A percentile compares a stretch with the other conserved stretches of the same genome.
Evolutionary conservation across 2,888 invertebrate genomes (phyloP).

Genomic region (Temnothorax unifasciatus): DNA sequence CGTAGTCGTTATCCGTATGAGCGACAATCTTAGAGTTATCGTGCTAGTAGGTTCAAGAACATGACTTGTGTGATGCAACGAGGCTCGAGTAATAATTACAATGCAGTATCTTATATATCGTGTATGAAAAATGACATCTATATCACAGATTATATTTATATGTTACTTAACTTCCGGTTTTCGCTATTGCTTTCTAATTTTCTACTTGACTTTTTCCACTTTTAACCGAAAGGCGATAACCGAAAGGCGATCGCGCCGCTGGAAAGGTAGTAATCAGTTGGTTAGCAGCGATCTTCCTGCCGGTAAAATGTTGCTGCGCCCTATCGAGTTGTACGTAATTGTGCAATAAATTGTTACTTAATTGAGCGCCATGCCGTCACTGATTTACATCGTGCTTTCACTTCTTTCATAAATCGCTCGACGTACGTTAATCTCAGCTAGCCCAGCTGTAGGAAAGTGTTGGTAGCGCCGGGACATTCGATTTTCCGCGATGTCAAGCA

Average conservation of each 20-base stretch:
- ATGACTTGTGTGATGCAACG: neutral
- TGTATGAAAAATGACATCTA: neutral
- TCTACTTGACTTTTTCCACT: conserved; percentile 12
- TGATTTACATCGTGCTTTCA: conserved; percentile 74
- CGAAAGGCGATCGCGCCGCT: conserved; percentile 31
- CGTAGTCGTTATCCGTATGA: conserved; percentile 11
- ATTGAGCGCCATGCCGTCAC: conserved; percentile 68
- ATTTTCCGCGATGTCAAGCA: conserved; percentile 45
- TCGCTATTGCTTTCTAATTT: conserved; percentile 36
- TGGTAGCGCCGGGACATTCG: conserved; percentile 10
- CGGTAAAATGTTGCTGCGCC: conserved; percentile 58
- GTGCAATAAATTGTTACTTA: conserved; percentile 75
- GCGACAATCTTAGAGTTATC: neutral
- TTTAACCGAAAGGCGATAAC: conserved; percentile 19
- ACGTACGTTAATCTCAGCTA: conserved; percentile 30
- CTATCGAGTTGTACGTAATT: conserved; percentile 67
- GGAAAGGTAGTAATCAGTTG: conserved; percentile 48
- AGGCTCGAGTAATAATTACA: neutral
- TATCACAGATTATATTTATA: conserved; percentile 22
- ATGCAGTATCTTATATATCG: neutral
- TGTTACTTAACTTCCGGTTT: conserved; percentile 32
- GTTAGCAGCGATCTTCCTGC: conserved; percentile 28
- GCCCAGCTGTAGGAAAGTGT: conserved; percentile 21
- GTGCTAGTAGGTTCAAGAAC: conserved; percentile 6
- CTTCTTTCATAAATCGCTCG: conserved; percentile 72